Evolutionary conservation across 2,113 vertebrate species (phyloP).

Genomic region (Calcarius ornatus): DNA sequence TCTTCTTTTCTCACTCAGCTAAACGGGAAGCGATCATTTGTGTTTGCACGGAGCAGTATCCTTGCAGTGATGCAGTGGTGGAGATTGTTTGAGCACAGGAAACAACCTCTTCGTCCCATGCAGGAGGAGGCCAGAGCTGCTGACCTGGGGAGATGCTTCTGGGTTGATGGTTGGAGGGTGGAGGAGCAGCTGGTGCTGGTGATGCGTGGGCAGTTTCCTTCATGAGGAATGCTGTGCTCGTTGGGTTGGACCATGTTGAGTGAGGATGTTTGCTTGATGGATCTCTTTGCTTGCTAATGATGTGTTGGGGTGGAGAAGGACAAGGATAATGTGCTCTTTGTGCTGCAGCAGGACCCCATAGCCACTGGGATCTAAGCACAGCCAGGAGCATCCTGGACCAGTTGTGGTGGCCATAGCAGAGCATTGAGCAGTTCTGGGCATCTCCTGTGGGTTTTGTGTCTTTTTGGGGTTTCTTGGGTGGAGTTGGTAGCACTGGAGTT

Average conservation of each 20-base stretch:
- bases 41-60: neutral
- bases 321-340: accelerated
- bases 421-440: neutral
- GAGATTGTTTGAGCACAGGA: neutral
- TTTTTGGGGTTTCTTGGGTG: neutral
- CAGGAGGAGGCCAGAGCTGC: neutral
- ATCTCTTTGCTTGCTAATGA: neutral
- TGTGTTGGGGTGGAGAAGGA: neutral
- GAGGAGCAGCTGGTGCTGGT: neutral
- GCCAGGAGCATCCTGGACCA: neutral
- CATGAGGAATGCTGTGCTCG: neutral
- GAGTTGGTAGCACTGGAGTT: neutral
- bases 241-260: neutral
- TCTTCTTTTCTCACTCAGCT: neutral
- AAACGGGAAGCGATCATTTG: neutral
- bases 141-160: neutral
- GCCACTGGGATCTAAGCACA: neutral
- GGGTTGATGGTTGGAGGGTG: neutral
- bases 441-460: neutral
- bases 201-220: neutral
- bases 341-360: neutral
- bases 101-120: neutral
- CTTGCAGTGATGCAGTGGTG: neutral
- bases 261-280: neutral
- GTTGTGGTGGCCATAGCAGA: neutral